Evolutionary conservation across 92 coral and sea anemone species (phyloP).

Genomic region (Siderastrea siderea): DNA sequence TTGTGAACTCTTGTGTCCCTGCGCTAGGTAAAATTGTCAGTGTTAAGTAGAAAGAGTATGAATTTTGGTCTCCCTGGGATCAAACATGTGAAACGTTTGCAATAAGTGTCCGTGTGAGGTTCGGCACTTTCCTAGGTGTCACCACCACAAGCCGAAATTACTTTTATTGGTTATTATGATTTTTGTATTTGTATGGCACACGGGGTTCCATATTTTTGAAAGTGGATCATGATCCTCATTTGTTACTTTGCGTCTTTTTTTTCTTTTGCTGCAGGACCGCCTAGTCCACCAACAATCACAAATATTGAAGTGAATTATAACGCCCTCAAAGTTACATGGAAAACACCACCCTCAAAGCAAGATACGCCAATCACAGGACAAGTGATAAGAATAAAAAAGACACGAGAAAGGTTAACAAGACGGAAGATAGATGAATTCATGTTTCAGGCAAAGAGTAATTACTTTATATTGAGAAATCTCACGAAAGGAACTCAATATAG

Average conservation of each 20-base stretch:
- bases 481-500: slow-evolving; percentile 1
- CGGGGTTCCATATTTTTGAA: too few species aligned
- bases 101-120: too few species aligned
- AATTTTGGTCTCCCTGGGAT: too few species aligned
- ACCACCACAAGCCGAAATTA: too few species aligned
- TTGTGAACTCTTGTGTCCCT: too few species aligned
- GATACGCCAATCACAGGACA: slow-evolving; percentile 31
- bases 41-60: too few species aligned
- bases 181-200: too few species aligned
- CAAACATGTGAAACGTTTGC: too few species aligned
- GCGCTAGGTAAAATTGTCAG: too few species aligned
- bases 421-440: neutral
- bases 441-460: slow-evolving; percentile 10
- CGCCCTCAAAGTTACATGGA: slow-evolving; percentile 30
- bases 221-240: neutral
- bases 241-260: neutral
- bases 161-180: too few species aligned
- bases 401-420: neutral
- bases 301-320: slow-evolving; percentile 1
- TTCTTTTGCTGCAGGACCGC: slow-evolving; percentile 10
- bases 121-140: too few species aligned
- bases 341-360: slow-evolving; percentile 12
- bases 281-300: slow-evolving; percentile 16
- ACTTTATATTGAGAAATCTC: slow-evolving; percentile 8
- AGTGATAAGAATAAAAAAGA: neutral